Base-by-base conservation (phyloP, 2,888 invertebrate genomes). In the Hyles lineata region DNA sequence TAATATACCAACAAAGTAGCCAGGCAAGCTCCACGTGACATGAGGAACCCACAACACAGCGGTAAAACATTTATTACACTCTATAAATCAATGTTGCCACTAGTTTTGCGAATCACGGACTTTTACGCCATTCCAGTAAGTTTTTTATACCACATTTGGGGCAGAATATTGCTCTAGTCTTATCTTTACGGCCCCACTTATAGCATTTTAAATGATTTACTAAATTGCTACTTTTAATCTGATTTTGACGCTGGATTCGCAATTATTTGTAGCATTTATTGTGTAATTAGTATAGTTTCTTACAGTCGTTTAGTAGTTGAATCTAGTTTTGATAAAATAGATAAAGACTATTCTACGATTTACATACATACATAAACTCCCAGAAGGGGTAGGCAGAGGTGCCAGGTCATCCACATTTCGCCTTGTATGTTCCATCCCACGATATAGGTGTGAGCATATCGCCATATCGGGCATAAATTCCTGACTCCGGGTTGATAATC, bases 1-100 rank as follows among this genome's bases (percentile, higher is more conserved):
- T 60, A 21, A 32, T 62, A 50, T 35, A 11, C 21, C 63, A 23
- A 43, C 23, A 50, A 50, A 50, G 50, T 50, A 50, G 21, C 50
- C 5, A 50, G 21, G 17, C 5, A 67, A 67, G 23, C 23, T n/a
- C 8, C 43, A 50, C 67, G 23, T 50, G 50, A 67, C 67, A 23
- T 50, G 23, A 35, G 43, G 50, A 50, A 63, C 9, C 43, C 63
- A 15, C 63, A 67, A 2, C 43, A 17, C 15, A 17, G 50, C 50
- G 50, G 50, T 67, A 67, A 67, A 67, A 50, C 67, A 67, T 67
- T 67, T 67, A 67, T 67, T 67, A 67, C 67, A 50, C 23, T 67
- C 50, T 50, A 67, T 50, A 67, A 67, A 67, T 50, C 67, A 67
- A 50, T 67, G 63, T 63, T 50, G 67, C 50, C 17, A 50, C 50